phyloP scores from a whole-genome alignment of 1,140 invertebrate genomes.

The Yoshiicerus persimilis region DNA sequence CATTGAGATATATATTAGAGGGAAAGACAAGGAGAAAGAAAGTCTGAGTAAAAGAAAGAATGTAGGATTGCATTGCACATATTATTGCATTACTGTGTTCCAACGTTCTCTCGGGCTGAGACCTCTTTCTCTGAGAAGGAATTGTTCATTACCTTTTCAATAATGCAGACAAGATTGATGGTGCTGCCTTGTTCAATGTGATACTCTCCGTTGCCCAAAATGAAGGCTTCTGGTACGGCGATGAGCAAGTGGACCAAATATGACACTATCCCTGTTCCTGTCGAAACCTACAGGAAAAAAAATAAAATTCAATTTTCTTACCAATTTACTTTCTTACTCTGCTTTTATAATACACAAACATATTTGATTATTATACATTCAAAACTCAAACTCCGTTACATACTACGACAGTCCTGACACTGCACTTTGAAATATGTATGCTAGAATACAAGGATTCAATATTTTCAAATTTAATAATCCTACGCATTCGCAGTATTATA shows the following conservation, averaged over 20 bases:
- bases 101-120: background rate
- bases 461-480: too few relatives aligned
- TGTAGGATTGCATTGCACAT: background rate
- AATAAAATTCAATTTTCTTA: background rate
- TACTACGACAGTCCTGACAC: too few relatives aligned
- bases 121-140: background rate
- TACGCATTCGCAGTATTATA: too few relatives aligned
- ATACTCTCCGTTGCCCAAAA: conserved; percentile 72
- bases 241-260: conserved; percentile 86
- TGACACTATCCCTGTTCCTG: conserved; percentile 77
- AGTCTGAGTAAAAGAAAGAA: background rate
- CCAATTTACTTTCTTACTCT: background rate
- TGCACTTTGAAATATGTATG: too few relatives aligned
- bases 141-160: conserved; percentile 75
- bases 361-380: too few relatives aligned
- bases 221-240: conserved; percentile 83
- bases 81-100: conserved; percentile 9
- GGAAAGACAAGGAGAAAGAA: background rate
- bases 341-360: too few relatives aligned
- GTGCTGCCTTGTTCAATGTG: conserved; percentile 86
- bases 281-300: conserved; percentile 72
- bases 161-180: conserved; percentile 87
- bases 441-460: too few relatives aligned
- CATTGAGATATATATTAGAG: background rate
- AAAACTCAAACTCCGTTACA: too few relatives aligned